A percentile compares a stretch with the other conserved stretches of the same genome.
phyloP scores from a whole-genome alignment of 2,797 vertebrate genomes.

The Thaleichthys pacificus region DNA sequence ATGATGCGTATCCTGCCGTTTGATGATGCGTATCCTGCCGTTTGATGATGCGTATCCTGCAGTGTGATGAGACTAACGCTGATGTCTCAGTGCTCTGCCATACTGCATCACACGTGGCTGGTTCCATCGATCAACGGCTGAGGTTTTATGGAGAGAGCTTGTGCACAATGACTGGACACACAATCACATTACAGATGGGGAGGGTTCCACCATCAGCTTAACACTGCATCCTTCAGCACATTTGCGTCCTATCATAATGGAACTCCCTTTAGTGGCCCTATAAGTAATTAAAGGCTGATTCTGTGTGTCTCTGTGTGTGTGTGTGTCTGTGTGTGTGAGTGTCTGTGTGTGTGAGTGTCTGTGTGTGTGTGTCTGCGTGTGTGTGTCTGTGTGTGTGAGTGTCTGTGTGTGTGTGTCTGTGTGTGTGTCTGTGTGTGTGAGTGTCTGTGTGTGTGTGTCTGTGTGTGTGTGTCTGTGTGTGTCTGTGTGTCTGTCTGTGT shows the following conservation, averaged over 20 bases:
- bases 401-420: not conserved
- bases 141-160: slow-evolving; percentile 40
- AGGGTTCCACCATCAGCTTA: slow-evolving; percentile 20
- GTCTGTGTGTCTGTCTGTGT: not conserved
- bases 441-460: not conserved
- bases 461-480: not conserved
- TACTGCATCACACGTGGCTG: slow-evolving; percentile 40
- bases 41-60: no score
- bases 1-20: slow-evolving; percentile 38
- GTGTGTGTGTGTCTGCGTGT: not conserved
- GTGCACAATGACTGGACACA: slow-evolving; percentile 6
- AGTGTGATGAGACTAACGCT: slow-evolving; percentile 52
- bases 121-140: slow-evolving; percentile 44
- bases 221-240: slow-evolving; percentile 16
- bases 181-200: slow-evolving; percentile 46
- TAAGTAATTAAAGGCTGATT: slow-evolving; percentile 25
- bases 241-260: slow-evolving; percentile 3
- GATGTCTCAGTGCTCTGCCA: slow-evolving; percentile 36
- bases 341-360: not conserved
- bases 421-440: not conserved
- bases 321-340: not conserved
- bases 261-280: slow-evolving; percentile 9
- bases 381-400: not conserved
- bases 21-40: slow-evolving; percentile 31
- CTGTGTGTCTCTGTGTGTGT: not conserved